These are phyloP conservation scores for Ditula angustiorana DNA, from an alignment of 2,888 invertebrate species.

Conservation along the genomic window DNA sequence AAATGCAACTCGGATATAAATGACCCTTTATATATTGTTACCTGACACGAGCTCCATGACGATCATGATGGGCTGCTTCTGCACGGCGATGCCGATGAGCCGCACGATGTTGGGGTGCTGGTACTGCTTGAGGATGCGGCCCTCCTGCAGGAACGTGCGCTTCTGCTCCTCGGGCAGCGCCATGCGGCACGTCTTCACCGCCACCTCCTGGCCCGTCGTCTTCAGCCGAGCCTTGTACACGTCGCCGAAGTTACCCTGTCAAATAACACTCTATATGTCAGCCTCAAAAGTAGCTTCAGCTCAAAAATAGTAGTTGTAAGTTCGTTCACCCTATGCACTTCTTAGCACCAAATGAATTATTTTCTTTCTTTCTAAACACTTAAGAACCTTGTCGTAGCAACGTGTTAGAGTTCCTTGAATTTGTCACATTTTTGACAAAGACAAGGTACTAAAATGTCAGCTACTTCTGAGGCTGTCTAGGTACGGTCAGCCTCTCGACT, in stretches of 20 bases:
- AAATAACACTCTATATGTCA: conserved; percentile 12
- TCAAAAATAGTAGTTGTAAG: too few species aligned
- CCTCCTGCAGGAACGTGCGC: conserved; percentile 97
- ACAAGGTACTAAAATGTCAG: too few species aligned
- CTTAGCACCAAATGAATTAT: too few species aligned
- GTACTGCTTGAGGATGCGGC: conserved; percentile 97
- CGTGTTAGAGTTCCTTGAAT: too few species aligned
- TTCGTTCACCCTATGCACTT: too few species aligned
- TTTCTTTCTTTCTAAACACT: too few species aligned
- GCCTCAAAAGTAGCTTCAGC: too few species aligned
- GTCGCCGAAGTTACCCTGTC: conserved; percentile 98
- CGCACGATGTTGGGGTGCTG: conserved; percentile 98
- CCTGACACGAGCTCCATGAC: conserved; percentile 98
- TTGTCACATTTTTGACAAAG: too few species aligned
- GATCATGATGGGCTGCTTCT: conserved; percentile 99
- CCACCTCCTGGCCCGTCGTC: conserved; percentile 94
- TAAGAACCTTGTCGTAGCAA: too few species aligned
- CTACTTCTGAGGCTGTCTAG: too few species aligned
- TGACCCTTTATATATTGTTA: conserved; percentile 59
- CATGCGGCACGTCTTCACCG: conserved; percentile 97
- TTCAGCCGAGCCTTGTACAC: conserved; percentile 96
- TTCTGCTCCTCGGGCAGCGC: conserved; percentile 97
- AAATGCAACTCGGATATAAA: too few species aligned
- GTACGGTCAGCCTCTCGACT: too few species aligned
- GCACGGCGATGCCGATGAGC: conserved; percentile 98